Base-by-base conservation (phyloP, 2,113 vertebrate species). In the Azemiops feae region DNA sequence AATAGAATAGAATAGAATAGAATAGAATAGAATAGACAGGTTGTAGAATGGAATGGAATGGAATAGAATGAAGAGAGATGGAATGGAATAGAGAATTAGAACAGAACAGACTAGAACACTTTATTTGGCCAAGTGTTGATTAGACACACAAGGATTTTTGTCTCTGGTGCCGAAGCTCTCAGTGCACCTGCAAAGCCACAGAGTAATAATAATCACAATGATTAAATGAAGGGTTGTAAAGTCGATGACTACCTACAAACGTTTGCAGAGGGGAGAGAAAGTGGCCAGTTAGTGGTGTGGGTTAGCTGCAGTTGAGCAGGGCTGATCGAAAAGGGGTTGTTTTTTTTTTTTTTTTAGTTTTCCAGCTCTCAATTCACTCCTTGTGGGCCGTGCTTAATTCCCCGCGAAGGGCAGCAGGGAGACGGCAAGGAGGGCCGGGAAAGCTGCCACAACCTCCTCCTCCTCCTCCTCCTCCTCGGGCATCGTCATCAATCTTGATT, bases 401-500 rank as follows among this genome's bases (percentile, higher is more conserved):
- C 22, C 52, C 0, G 0, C 0, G 0, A 69, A 89, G 94, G 92
- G 89, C 74, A n/a, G 0, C 34, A 12, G 64, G 69, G 39, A 27
- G 50, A 5, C 8, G 5, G 39, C n/a, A 64, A n/a, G n/a, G n/a
- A 90, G 74, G 16, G 30, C 16, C 30, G 27, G 39, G 8, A 43
- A 43, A 53, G 47, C 39, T 8, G 0, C 6, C n/a, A 39, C 86
- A 88, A 55, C 57, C 89, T 25, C 47, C 92, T 81, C 45, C 92
- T 54, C 2, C 22, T 45, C 43, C 43, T 45, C 43, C 43, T 43
- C 43, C 43, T 50, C 47, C 9, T n/a, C 47, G 92, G 50, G 30
- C 45, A 90, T 30, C 91, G 85, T 95, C 94, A 52, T 97, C 96
- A 96, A 96, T 97, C 97, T 96, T 93, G 94, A 97, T 97, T 94